These are phyloP conservation scores for Chrysotoxum bicinctum DNA, from an alignment of 2,888 invertebrate genomes.

Conservation along the genomic window DNA sequence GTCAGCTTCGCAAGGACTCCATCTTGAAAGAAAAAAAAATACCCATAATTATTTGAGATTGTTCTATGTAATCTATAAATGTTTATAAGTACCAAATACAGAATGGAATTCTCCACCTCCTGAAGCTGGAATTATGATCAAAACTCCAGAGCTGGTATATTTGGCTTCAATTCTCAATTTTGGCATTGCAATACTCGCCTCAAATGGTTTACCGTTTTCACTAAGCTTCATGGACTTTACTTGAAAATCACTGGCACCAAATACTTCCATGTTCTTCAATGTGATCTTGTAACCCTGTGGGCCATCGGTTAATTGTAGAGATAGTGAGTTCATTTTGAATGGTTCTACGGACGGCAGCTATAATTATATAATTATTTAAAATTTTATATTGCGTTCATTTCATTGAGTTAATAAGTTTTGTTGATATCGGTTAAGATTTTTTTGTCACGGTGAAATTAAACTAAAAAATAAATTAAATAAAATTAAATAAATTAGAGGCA, in stretches of 20 bases:
- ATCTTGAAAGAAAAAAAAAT: constrained; percentile 79
- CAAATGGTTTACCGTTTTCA: constrained; percentile 85
- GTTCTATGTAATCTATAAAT: background rate
- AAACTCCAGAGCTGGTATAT: constrained; percentile 87
- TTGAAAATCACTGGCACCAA: constrained; percentile 85
- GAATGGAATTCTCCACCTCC: constrained; percentile 88
- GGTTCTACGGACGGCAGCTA: constrained; percentile 86
- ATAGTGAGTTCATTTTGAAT: constrained; percentile 84
- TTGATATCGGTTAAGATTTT: too few species aligned
- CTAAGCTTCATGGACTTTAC: constrained; percentile 84
- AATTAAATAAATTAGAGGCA: too few species aligned
- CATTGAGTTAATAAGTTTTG: too few species aligned
- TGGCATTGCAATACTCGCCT: constrained; percentile 86
- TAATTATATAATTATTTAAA: constrained; percentile 33
- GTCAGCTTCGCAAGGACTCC: constrained; percentile 84
- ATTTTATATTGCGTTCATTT: background rate
- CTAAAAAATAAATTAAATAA: too few species aligned
- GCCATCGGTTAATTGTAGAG: constrained; percentile 84
- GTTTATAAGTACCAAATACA: constrained; percentile 82
- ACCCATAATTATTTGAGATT: background rate
- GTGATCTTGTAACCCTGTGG: constrained; percentile 85
- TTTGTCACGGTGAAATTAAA: too few species aligned
- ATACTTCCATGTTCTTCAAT: constrained; percentile 84
- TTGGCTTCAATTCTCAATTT: constrained; percentile 85
- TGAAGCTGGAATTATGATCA: constrained; percentile 87